These are phyloP conservation scores for Pheosia tremula DNA, from an alignment of 2,888 invertebrate genomes.

Conservation along the genomic window DNA sequence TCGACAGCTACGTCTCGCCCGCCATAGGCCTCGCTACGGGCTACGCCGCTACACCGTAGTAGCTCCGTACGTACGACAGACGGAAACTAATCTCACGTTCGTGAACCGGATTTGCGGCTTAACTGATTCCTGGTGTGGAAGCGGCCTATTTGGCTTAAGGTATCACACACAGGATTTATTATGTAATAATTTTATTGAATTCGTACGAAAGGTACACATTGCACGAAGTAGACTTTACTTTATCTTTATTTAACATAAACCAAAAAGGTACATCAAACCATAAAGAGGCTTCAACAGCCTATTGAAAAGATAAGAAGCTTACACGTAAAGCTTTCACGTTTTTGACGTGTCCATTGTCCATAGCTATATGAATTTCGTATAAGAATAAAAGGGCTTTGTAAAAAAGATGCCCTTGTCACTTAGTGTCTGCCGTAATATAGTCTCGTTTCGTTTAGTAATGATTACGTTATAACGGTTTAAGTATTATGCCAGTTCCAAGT, in stretches of 20 bases:
- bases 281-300: too few species aligned
- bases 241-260: too few species aligned
- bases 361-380: background rate
- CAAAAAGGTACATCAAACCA: too few species aligned
- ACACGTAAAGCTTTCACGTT: conserved; percentile 1
- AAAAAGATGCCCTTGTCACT: background rate
- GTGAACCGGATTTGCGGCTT: conserved; percentile 6
- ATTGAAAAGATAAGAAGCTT: background rate
- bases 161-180: background rate
- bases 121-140: background rate
- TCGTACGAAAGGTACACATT: too few species aligned
- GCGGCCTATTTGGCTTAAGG: background rate
- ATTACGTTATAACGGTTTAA: background rate
- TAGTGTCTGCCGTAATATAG: background rate
- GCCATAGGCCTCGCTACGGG: background rate
- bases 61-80: background rate
- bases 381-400: background rate
- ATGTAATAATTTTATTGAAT: too few species aligned
- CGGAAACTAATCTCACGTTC: conserved; percentile 5
- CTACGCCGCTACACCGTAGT: conserved; percentile 2
- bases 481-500: too few species aligned
- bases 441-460: background rate
- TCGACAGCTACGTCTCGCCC: background rate
- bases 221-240: too few species aligned
- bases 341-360: background rate